phyloP scores from a whole-genome alignment of 2,888 invertebrate species.

The Tryphoninae sp. region DNA sequence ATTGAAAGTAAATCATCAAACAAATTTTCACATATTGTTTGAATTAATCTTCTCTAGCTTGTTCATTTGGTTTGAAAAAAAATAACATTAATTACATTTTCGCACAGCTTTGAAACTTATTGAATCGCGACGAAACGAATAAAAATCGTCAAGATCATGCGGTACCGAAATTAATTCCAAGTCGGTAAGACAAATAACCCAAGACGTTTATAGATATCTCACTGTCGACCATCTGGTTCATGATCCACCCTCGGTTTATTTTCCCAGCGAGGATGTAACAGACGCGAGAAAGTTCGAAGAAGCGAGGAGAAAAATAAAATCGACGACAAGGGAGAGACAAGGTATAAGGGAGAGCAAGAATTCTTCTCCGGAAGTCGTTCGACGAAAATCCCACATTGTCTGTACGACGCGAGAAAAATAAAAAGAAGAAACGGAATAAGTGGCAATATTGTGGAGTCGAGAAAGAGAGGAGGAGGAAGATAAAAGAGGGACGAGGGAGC shows the following conservation, averaged over 20 bases:
- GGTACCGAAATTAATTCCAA: constrained; percentile 24
- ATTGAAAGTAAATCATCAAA: too few relatives aligned
- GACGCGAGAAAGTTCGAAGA: constrained; percentile 16
- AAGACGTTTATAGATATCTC: constrained; percentile 29
- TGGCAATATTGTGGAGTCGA: not conserved
- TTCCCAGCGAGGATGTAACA: constrained; percentile 39
- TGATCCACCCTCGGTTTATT: constrained; percentile 36
- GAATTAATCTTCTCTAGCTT: too few relatives aligned
- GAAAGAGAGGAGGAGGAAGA: not conserved
- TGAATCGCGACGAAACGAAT: not conserved
- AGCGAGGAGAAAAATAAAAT: constrained; percentile 44
- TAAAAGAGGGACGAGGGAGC: constrained; percentile 3
- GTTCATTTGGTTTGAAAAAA: too few relatives aligned
- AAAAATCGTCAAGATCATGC: constrained; percentile 35
- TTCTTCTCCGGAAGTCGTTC: constrained; percentile 36
- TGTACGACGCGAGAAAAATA: not conserved
- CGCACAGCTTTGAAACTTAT: not conserved
- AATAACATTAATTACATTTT: not conserved
- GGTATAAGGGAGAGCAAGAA: constrained; percentile 15
- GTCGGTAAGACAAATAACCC: constrained; percentile 37
- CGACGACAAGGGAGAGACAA: constrained; percentile 2
- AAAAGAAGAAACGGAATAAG: constrained; percentile 23
- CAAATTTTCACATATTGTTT: too few relatives aligned
- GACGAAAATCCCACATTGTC: constrained; percentile 39
- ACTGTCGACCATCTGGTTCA: constrained; percentile 47